These are phyloP conservation scores for Eulemur coronatus DNA, from an alignment of 2,797 vertebrate species.

Conservation along the genomic window DNA sequence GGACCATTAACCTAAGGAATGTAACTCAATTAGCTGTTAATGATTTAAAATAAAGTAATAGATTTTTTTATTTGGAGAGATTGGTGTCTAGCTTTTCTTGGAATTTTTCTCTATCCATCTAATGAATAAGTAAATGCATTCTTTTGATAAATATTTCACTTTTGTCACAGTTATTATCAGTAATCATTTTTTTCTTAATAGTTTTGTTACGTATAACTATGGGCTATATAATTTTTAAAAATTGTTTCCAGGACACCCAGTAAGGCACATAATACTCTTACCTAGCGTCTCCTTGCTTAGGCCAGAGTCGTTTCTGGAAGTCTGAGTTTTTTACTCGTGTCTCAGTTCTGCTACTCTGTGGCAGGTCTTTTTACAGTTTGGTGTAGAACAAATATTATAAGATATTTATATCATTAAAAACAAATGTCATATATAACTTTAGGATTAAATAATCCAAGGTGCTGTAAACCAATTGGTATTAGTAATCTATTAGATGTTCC, in stretches of 20 bases:
- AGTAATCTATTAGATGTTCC: neutral
- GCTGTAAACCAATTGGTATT: neutral
- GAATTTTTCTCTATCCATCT: neutral
- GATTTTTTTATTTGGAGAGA: conserved; percentile 19
- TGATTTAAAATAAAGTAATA: conserved; percentile 43
- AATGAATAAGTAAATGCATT: neutral
- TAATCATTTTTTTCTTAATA: neutral
- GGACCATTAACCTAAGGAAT: conserved; percentile 48
- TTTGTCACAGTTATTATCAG: neutral
- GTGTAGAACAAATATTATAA: neutral
- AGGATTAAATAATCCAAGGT: neutral
- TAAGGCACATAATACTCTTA: neutral
- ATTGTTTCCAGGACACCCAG: neutral
- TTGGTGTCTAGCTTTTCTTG: neutral
- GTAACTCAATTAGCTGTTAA: conserved; percentile 45
- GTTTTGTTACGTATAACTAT: neutral
- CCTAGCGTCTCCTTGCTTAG: neutral
- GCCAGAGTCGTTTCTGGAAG: neutral
- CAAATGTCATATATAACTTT: neutral
- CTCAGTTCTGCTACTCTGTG: neutral
- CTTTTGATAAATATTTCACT: neutral
- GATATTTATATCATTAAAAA: neutral
- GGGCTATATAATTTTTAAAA: neutral
- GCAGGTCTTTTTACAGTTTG: neutral
- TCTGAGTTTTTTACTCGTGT: neutral